phyloP scores from a whole-genome alignment of 2,797 vertebrate genomes.

The Hozukius guyotensis region DNA sequence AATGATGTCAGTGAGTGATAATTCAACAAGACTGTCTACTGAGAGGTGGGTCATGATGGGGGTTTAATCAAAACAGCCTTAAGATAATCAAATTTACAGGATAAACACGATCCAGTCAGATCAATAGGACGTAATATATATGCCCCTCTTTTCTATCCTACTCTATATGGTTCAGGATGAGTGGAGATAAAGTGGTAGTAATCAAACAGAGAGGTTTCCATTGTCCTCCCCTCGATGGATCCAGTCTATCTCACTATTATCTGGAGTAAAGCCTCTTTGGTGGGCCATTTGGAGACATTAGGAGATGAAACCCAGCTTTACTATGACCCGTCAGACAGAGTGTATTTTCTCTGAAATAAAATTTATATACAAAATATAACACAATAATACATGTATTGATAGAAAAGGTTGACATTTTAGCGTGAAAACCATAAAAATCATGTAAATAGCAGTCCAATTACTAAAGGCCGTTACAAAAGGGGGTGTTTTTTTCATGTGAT shows the following conservation, averaged over 20 bases:
- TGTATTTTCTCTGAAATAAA: not conserved
- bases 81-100: conserved; percentile 10
- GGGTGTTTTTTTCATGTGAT: no score
- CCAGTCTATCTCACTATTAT: conserved; percentile 59
- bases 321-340: not conserved
- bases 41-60: not conserved
- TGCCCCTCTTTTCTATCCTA: not conserved
- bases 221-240: conserved; percentile 36
- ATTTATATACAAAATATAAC: not conserved
- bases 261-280: conserved; percentile 63
- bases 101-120: not conserved
- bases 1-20: not conserved
- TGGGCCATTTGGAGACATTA: conserved; percentile 57
- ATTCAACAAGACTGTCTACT: not conserved
- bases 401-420: not conserved
- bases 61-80: not conserved
- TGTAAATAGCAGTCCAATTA: not conserved
- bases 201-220: conserved; percentile 57
- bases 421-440: not conserved
- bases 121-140: conserved; percentile 1
- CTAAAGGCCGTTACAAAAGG: accelerated
- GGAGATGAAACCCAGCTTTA: conserved; percentile 49
- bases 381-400: not conserved
- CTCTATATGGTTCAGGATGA: conserved; percentile 7
- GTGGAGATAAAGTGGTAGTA: conserved; percentile 35